Evolutionary conservation across 2,113 vertebrate genomes (phyloP).

Genomic region (Synchiropus splendidus): DNA sequence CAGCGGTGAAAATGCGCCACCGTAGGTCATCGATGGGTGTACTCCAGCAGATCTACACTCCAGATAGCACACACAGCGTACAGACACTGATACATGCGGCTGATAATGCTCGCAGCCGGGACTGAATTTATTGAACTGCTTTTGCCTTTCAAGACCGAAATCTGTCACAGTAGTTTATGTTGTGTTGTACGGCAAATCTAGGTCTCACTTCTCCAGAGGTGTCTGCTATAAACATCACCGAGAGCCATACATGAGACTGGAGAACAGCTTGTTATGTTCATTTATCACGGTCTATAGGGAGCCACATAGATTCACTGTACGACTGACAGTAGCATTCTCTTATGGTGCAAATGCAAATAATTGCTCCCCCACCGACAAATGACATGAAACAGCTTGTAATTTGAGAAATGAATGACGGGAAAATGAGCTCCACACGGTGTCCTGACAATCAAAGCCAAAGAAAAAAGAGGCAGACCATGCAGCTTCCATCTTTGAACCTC

Average conservation of each 20-base stretch:
- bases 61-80: slow-evolving; percentile 18
- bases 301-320: slow-evolving; percentile 17
- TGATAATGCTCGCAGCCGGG: slow-evolving; percentile 6
- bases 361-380: slow-evolving; percentile 13
- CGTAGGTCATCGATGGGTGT: slow-evolving; percentile 11
- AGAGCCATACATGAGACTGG: too few species aligned
- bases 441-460: background rate
- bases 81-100: slow-evolving; percentile 9
- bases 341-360: slow-evolving; percentile 17
- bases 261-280: slow-evolving; percentile 17
- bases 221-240: too few species aligned
- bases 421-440: background rate
- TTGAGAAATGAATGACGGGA: background rate
- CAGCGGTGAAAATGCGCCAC: slow-evolving; percentile 2
- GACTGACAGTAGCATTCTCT: slow-evolving; percentile 15
- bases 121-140: slow-evolving; percentile 3
- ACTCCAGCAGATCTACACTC: slow-evolving; percentile 21
- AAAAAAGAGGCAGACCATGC: too few species aligned
- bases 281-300: slow-evolving; percentile 7
- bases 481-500: slow-evolving; percentile 1
- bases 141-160: slow-evolving; percentile 12
- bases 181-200: background rate
- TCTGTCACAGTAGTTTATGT: slow-evolving; percentile 15
- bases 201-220: too few species aligned
- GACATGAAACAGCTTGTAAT: slow-evolving; percentile 6